Conservation (phyloP, 2,797 vertebrate species). For the Gymnopithys bicolor region DNA sequence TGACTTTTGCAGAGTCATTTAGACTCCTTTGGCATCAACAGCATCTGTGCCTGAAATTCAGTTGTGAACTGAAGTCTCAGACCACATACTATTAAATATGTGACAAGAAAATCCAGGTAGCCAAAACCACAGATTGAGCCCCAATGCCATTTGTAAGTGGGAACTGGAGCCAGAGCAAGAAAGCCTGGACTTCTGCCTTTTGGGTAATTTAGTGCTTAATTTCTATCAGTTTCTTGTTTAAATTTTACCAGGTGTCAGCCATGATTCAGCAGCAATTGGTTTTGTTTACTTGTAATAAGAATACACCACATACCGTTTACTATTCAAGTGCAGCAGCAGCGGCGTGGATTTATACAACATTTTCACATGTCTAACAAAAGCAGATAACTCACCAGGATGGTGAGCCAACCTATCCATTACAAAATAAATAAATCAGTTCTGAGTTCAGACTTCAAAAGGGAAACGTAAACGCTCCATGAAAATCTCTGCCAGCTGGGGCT, state of each 20-base stretch:
- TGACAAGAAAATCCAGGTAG: not conserved
- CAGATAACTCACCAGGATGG: conserved; percentile 62
- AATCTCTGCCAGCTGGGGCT: conserved; percentile 40
- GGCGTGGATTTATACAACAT: conserved; percentile 42
- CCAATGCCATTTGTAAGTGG: not conserved
- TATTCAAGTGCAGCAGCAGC: not conserved
- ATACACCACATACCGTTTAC: not conserved
- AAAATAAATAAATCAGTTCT: conserved; percentile 71
- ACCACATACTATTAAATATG: fast-evolving
- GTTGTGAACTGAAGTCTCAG: not conserved
- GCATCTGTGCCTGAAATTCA: not conserved
- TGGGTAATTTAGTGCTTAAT: not conserved
- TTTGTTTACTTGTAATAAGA: not conserved
- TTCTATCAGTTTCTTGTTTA: not conserved
- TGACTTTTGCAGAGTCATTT: not conserved
- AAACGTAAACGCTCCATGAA: conserved; percentile 12
- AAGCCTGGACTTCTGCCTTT: not conserved
- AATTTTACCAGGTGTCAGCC: not conserved
- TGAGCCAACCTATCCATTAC: conserved; percentile 47
- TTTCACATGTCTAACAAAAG: conserved; percentile 29
- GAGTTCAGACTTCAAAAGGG: conserved; percentile 69
- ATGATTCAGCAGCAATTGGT: not conserved
- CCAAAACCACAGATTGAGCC: not conserved
- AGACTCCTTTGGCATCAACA: not conserved
- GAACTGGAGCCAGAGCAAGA: not conserved